A percentile compares a stretch with the other conserved stretches of the same genome.
phyloP scores from a whole-genome alignment of 2,797 vertebrate genomes.

The Propithecus perrieri region DNA sequence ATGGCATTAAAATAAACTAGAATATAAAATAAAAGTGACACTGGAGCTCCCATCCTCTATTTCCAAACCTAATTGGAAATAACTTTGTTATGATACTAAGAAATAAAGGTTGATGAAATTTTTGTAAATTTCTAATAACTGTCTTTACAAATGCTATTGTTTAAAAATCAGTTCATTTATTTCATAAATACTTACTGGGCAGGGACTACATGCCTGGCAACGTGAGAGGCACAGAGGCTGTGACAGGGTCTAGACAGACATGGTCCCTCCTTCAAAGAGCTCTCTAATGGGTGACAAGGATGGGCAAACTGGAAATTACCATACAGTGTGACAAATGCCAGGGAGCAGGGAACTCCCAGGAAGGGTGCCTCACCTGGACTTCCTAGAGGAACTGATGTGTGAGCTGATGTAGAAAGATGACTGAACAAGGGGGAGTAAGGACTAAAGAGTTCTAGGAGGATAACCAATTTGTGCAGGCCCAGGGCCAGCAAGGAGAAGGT shows the following conservation, averaged over 20 bases:
- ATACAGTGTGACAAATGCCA: not conserved
- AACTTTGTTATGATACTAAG: slow-evolving; percentile 47
- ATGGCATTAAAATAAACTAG: slow-evolving; percentile 6
- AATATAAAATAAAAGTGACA: not conserved
- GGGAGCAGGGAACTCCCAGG: not conserved
- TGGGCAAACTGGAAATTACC: not conserved
- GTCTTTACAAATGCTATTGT: not conserved
- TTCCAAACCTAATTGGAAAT: slow-evolving; percentile 35
- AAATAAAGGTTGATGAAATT: slow-evolving; percentile 30
- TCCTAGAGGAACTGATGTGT: not conserved
- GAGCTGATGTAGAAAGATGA: not conserved
- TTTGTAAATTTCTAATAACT: slow-evolving; percentile 29
- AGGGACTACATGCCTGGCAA: not conserved
- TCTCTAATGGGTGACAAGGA: slow-evolving; percentile 11
- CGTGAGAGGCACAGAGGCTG: not conserved
- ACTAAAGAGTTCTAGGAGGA: not conserved
- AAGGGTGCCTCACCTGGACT: not conserved
- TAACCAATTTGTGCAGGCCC: not conserved
- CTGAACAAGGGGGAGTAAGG: not conserved
- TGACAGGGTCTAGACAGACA: not conserved
- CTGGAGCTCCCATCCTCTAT: not conserved
- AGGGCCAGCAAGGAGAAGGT: not conserved
- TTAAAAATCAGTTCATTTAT: not conserved
- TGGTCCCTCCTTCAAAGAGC: not conserved
- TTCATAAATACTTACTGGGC: slow-evolving; percentile 22